These are phyloP conservation scores for Hydraecia micacea DNA, from an alignment of 2,888 invertebrate genomes.

Conservation along the genomic window DNA sequence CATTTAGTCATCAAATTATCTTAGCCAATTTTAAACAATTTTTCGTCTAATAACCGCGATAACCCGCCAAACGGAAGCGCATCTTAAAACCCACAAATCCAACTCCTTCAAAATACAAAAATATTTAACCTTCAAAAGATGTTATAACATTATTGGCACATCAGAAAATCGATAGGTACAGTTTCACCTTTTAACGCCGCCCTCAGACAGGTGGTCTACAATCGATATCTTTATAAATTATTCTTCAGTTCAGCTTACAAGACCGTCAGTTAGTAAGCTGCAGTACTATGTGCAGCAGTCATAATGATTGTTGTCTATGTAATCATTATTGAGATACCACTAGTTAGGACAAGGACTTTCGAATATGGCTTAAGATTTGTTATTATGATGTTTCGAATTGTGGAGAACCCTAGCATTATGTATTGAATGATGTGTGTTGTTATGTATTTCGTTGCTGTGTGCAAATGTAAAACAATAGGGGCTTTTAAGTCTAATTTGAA, in stretches of 20 bases:
- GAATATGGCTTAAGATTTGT: neutral
- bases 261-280: neutral
- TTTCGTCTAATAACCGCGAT: neutral
- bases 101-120: neutral
- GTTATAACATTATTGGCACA: neutral
- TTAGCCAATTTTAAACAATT: too few relatives aligned
- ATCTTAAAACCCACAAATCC: neutral
- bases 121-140: neutral
- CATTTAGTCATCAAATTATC: too few relatives aligned
- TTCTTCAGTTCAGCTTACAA: neutral
- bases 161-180: neutral
- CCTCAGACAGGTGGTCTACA: neutral
- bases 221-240: slow-evolving; percentile 21
- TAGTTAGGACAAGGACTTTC: neutral
- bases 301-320: neutral
- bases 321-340: neutral
- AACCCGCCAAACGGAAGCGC: neutral
- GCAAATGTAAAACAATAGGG: neutral
- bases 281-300: neutral
- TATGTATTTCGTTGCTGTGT: neutral
- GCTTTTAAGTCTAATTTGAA: neutral
- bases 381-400: neutral
- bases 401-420: neutral
- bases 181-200: neutral
- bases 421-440: neutral